These are phyloP conservation scores for Patiria pectinifera DNA, from an alignment of 53 echinoderm and acorn worm species.

Conservation along the genomic window DNA sequence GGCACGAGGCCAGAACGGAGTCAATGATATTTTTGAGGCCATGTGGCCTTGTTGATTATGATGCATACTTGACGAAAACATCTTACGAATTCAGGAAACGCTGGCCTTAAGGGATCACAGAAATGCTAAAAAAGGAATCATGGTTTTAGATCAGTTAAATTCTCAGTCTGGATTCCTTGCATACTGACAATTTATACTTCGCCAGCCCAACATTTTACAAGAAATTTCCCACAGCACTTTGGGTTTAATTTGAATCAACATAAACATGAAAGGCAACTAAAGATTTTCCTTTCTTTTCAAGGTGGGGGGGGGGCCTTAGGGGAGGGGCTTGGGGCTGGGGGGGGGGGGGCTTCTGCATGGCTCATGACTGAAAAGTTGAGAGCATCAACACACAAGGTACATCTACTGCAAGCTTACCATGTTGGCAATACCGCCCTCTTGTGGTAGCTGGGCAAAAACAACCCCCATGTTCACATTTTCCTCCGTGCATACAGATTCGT, in stretches of 20 bases:
- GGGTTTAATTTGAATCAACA: too few species aligned
- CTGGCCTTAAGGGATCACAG: background rate
- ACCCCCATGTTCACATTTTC: constrained; percentile 82
- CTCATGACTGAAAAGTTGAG: background rate
- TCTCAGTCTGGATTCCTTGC: too few species aligned
- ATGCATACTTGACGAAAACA: background rate
- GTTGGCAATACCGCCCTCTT: constrained; percentile 96
- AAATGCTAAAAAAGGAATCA: background rate
- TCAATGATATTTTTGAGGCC: background rate
- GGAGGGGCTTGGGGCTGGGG: too few species aligned
- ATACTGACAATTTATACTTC: too few species aligned
- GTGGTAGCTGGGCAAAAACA: constrained; percentile 96
- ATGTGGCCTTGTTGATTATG: background rate
- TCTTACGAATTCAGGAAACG: background rate
- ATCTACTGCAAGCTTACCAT: constrained; percentile 67
- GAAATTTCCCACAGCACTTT: too few species aligned
- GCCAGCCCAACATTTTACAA: too few species aligned
- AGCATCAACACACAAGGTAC: background rate
- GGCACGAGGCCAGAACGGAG: background rate
- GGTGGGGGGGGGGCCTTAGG: too few species aligned
- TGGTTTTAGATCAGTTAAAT: too few species aligned
- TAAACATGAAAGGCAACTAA: too few species aligned
- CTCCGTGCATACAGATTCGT: constrained; percentile 84
- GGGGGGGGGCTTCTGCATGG: too few species aligned
- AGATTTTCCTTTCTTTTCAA: too few species aligned